Conservation (phyloP, 2,797 vertebrate species). For the Cichlasoma orientale region DNA sequence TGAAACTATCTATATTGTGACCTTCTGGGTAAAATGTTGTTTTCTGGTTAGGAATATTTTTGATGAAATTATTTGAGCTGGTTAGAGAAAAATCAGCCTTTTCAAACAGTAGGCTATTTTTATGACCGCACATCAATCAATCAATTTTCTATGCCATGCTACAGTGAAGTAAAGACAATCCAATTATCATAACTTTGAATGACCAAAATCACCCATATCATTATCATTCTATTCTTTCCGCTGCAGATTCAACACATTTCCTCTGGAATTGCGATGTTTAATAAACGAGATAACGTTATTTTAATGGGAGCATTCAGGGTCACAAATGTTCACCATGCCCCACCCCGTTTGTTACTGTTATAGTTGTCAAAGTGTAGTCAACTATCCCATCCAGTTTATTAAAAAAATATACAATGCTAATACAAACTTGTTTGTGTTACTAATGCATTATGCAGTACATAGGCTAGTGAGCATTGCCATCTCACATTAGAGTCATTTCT, state of each 20-base stretch:
- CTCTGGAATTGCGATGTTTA: conserved; percentile 37
- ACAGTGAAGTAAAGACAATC: conserved; percentile 77
- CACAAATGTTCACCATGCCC: conserved; percentile 15
- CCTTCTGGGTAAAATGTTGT: conserved; percentile 42
- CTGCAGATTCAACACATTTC: conserved; percentile 31
- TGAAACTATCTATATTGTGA: conserved; percentile 31
- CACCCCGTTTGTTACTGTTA: not conserved
- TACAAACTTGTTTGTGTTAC: not conserved
- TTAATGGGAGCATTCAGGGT: conserved; percentile 26
- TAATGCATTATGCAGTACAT: not conserved
- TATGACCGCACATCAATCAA: conserved; percentile 63
- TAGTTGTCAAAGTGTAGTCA: not conserved
- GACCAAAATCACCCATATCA: conserved; percentile 64
- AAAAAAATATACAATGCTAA: no score
- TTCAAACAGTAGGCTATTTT: conserved; percentile 47
- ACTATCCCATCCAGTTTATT: not conserved
- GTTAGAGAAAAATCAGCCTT: conserved; percentile 40
- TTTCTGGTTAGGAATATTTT: conserved; percentile 41
- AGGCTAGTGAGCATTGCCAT: not conserved
- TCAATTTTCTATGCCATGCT: conserved; percentile 71
- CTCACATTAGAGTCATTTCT: not conserved
- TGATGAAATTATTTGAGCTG: conserved; percentile 24
- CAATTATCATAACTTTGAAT: conserved; percentile 63
- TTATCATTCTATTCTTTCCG: conserved; percentile 13
- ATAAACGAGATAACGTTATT: conserved; percentile 16